Evolutionary conservation across 2,888 invertebrate genomes (phyloP).

Genomic region (Fissipunctia ypsillon): DNA sequence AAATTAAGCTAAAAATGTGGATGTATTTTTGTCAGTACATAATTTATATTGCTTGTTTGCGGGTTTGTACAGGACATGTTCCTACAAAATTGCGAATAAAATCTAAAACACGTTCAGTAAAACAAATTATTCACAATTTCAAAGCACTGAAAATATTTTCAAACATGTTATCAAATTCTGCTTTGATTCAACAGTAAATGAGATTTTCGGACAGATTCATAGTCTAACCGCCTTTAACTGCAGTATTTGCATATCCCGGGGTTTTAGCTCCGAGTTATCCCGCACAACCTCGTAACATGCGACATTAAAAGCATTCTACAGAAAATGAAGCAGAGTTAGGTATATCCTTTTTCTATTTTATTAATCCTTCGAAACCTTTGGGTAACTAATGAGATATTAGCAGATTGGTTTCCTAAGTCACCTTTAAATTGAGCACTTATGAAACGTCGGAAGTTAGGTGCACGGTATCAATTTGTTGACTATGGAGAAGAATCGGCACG

Average conservation of each 20-base stretch:
- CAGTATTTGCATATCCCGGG: conserved; percentile 48
- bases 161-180: conserved; percentile 20
- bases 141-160: conserved; percentile 35
- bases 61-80: no score
- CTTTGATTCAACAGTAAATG: conserved; percentile 25
- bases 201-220: conserved; percentile 31
- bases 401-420: no score
- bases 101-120: background rate
- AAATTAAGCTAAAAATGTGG: background rate
- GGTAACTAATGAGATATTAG: no score
- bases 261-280: conserved; percentile 6
- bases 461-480: no score
- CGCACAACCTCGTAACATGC: conserved; percentile 4
- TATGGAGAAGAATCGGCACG: no score
- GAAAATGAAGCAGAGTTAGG: background rate
- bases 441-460: no score
- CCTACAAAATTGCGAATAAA: background rate
- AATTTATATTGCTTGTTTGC: background rate
- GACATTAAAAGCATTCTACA: conserved; percentile 11
- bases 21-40: background rate
- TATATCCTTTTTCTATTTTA: background rate
- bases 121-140: conserved; percentile 29
- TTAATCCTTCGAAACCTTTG: background rate
- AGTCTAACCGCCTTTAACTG: conserved; percentile 18
- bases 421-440: no score